Evolutionary conservation across 2,888 invertebrate genomes (phyloP).

Genomic region (Actias luna): DNA sequence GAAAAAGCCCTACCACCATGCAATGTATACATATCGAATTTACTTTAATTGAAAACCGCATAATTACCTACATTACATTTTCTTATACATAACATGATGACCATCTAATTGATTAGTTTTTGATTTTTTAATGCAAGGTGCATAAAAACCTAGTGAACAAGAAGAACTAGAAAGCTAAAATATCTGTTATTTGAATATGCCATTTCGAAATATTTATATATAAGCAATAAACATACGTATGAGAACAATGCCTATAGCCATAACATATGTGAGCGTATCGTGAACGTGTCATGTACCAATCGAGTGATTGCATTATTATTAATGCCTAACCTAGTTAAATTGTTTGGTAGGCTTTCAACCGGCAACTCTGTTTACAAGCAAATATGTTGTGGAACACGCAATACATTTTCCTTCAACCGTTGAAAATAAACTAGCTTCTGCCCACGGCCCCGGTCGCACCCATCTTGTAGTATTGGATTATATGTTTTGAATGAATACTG

Average conservation of each 20-base stretch:
- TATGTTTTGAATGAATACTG: neutral
- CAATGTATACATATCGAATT: too few relatives aligned
- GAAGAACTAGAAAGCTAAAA: neutral
- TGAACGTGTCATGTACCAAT: conserved; percentile 36
- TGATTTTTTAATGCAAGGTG: neutral
- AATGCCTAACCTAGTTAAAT: conserved; percentile 45
- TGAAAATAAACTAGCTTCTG: neutral
- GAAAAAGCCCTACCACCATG: too few relatives aligned
- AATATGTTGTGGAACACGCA: conserved; percentile 1
- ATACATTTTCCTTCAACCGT: neutral
- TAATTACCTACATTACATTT: conserved; percentile 6
- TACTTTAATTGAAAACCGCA: neutral
- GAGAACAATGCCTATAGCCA: conserved; percentile 22
- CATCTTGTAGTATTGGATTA: neutral
- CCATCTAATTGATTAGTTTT: conserved; percentile 10
- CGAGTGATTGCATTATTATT: conserved; percentile 39
- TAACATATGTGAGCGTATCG: conserved; percentile 21
- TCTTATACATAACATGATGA: conserved; percentile 14
- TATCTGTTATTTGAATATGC: conserved; percentile 11
- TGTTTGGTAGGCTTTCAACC: conserved; percentile 33
- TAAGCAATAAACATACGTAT: conserved; percentile 1
- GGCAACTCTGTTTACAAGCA: conserved; percentile 8
- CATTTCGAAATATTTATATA: conserved; percentile 9
- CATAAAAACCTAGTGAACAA: conserved; percentile 17
- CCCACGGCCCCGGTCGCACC: too few relatives aligned